Evolutionary conservation across 2,888 invertebrate genomes (phyloP), one percentile per base, ranked within the genome.

Genomic region (Pristionchus japonicus): DNA sequence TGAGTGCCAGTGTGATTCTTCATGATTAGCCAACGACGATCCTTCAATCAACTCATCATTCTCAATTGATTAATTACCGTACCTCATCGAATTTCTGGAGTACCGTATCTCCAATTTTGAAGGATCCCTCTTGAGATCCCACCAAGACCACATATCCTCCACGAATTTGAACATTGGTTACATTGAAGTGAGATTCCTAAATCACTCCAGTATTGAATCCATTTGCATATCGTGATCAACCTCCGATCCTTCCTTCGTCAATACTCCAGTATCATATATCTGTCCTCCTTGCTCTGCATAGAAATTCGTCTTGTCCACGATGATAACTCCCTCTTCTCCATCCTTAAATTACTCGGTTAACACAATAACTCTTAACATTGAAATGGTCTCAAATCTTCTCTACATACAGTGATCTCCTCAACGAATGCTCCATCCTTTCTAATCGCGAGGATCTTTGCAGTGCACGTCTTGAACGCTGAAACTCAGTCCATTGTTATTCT

Each of bases 221-320:
- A 31, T 67, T 7, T 4, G 17, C 17, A 52, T 20, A 52, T 1
- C 23, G 11, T 23, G 23, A 52, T 52, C 23, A 47, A 92, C 92
- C 94, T 97, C 97, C 95, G 97, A 97, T 88, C 96, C 96, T 11
- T 96, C 95, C 95, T 97, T 97, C 0, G 89, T 91, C 95, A 98
- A 96, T 92, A 97, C 97, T 37, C 99, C 99, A 94, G 97, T 97
- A 95, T 99, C 99, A 95, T 96, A 98, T 93, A 98, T 98, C 95
- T 99, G 99, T 23, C 99, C 99, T 90, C 99, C 99, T 95, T 98
- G 98, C 95, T 99, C 99, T 0, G 99, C 98, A 95, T 99, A 99
- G 95, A 99, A 99, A 95, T 96, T 97, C 0, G 99, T 99, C 37
- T 47, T 57, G 95, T 99, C 97, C 89, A 99, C 95, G 90, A 99